Conservation (phyloP, 1,140 invertebrate genomes). For the Leptinotarsa lineolata region DNA sequence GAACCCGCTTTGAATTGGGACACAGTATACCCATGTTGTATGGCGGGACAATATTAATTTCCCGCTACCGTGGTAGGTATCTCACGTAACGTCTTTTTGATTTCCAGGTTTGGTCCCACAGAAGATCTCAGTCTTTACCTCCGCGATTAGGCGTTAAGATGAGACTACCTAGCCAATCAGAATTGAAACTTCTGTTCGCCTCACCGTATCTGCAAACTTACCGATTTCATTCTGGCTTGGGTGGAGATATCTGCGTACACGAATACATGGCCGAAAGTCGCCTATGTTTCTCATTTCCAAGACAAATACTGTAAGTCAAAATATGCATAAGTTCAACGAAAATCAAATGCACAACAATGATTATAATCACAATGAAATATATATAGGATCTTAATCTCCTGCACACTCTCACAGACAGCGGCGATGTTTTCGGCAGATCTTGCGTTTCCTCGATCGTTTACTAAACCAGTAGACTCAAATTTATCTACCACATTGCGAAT, state of each 20-base stretch:
- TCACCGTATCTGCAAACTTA: constrained; percentile 83
- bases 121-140: constrained; percentile 84
- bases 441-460: no score
- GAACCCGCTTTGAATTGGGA: no score
- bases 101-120: constrained; percentile 67
- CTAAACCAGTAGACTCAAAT: no score
- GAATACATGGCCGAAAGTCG: constrained; percentile 93
- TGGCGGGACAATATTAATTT: no score
- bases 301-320: constrained; percentile 82
- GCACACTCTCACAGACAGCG: no score
- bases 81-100: constrained; percentile 14
- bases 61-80: neutral
- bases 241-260: constrained; percentile 88
- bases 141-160: constrained; percentile 78
- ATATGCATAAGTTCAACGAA: no score
- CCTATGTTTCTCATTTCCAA: constrained; percentile 83
- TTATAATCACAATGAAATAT: no score
- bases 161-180: constrained; percentile 76
- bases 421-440: no score
- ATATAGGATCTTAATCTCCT: no score
- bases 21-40: no score
- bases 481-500: no score
- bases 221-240: constrained; percentile 87
- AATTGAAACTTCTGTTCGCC: constrained; percentile 72
- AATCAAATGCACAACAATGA: no score